Base-by-base conservation (phyloP, 2,888 invertebrate genomes). In the Mesopsocus fuscifrons region DNA sequence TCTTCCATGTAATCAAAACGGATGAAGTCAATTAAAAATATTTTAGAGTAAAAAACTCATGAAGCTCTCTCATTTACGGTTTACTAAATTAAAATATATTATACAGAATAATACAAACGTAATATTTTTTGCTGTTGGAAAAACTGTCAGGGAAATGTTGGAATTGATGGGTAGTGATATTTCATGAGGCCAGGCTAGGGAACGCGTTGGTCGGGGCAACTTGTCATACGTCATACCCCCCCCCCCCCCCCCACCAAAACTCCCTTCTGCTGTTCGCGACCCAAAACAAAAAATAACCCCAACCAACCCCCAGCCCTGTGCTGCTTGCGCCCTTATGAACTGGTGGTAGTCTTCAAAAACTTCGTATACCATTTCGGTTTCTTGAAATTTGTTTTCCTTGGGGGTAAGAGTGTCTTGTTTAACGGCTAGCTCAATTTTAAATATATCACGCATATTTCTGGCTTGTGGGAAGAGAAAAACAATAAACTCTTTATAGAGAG, bases 191-290 rank as follows among this genome's bases (percentile, higher is more conserved):
- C n/a, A n/a, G 38, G 38, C 20, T 20, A 38, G 15, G 20, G 38
- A 38, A 38, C 20, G 38, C 38, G 38, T 38, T 21, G 38, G 38
- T 38, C 38, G 38, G n/a, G 20, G 38, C n/a, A 17, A 38, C 20
- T 38, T 38, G 21, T 38, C 38, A 38, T 18, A 21, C 20, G 38
- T 38, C 38, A 38, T n/a, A 38, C 21, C 38, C 38, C 20, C 20
- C 16, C 38, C 38, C 38, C 11, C 5, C 38, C 21, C 20, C 38
- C 38, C 16, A 16, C 20, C 26, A 26, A 6, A 26, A 26, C 26
- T 11, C 26, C 26, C 11, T 11, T 26, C 6, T 26, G 26, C 26
- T 26, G 6, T 11, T 26, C 26, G n/a, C n/a, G n/a, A n/a, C n/a
- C n/a, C n/a, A n/a, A n/a, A n/a, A n/a, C n/a, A n/a, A n/a, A n/a